phyloP scores from a whole-genome alignment of 2,113 vertebrate genomes.

The Gadus chalcogrammus region DNA sequence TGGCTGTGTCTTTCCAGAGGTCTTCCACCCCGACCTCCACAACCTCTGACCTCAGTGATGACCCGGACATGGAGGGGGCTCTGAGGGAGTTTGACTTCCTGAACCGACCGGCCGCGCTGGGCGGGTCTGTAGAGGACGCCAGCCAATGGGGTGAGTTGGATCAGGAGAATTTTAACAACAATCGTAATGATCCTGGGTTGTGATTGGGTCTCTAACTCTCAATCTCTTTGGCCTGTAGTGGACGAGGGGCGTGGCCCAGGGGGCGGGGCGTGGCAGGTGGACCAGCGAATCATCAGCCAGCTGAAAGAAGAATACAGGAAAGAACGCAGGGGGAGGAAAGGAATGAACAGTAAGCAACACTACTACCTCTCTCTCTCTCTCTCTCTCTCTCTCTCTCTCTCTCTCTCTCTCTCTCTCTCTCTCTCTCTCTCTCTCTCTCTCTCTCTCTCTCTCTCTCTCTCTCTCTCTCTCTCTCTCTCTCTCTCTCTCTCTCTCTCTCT shows the following conservation, averaged over 20 bases:
- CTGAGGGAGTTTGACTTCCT: constrained; percentile 95
- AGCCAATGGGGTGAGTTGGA: constrained; percentile 86
- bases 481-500: too few species aligned
- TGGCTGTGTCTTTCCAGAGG: constrained; percentile 71
- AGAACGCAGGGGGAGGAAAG: constrained; percentile 97
- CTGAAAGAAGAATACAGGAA: constrained; percentile 99
- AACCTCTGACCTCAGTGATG: constrained; percentile 81
- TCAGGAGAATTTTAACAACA: too few species aligned
- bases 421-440: too few species aligned
- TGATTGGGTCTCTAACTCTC: neutral
- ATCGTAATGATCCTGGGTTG: neutral
- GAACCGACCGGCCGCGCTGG: constrained; percentile 82
- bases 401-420: neutral
- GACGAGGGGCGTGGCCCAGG: constrained; percentile 86
- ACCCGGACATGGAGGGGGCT: constrained; percentile 91
- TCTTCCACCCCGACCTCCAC: constrained; percentile 70
- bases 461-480: too few species aligned
- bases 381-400: neutral
- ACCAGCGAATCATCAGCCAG: constrained; percentile 96
- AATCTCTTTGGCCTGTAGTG: constrained; percentile 76
- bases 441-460: too few species aligned
- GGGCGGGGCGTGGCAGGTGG: constrained; percentile 87
- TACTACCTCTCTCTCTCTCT: constrained; percentile 42
- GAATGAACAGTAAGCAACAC: constrained; percentile 90
- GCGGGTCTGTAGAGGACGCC: constrained; percentile 79